Conservation (phyloP, 2,113 vertebrate genomes). For the Nothobranchius furzeri region DNA sequence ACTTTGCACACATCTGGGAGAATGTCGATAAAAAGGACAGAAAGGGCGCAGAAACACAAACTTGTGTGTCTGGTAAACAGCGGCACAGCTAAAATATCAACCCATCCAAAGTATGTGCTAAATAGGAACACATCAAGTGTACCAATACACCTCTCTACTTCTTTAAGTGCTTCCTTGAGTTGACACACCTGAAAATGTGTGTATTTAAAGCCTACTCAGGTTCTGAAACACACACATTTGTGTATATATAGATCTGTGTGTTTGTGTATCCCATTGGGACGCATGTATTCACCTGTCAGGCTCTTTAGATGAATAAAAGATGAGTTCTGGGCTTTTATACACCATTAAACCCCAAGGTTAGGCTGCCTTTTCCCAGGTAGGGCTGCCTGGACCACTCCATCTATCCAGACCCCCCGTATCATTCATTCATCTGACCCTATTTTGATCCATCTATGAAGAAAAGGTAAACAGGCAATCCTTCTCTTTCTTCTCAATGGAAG, state of each 20-base stretch:
- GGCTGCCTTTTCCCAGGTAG: conserved; percentile 75
- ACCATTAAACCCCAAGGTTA: conserved; percentile 73
- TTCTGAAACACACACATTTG: conserved; percentile 28
- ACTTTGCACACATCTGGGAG: conserved; percentile 61
- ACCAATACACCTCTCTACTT: conserved; percentile 43
- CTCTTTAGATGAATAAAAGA: conserved; percentile 77
- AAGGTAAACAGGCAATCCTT: conserved; percentile 63
- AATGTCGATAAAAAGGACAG: conserved; percentile 25
- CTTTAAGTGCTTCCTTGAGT: conserved; percentile 61
- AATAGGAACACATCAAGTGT: conserved; percentile 20
- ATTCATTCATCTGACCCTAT: conserved; percentile 69
- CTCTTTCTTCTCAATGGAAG: conserved; percentile 78
- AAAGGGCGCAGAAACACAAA: conserved; percentile 17
- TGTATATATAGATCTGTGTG: conserved; percentile 36
- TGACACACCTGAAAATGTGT: conserved; percentile 45
- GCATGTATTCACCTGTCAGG: conserved; percentile 70
- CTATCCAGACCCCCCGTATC: conserved; percentile 52
- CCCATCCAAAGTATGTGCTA: conserved; percentile 20
- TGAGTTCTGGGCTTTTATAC: conserved; percentile 77
- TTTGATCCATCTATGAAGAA: conserved; percentile 70
- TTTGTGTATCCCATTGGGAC: conserved; percentile 61
- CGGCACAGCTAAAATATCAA: conserved; percentile 28
- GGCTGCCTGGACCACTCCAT: conserved; percentile 67
- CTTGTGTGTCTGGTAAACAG: conserved; percentile 19
- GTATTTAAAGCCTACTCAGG: conserved; percentile 59